Conservation (phyloP, 2,797 vertebrate species). For the Calcarius lapponicus region DNA sequence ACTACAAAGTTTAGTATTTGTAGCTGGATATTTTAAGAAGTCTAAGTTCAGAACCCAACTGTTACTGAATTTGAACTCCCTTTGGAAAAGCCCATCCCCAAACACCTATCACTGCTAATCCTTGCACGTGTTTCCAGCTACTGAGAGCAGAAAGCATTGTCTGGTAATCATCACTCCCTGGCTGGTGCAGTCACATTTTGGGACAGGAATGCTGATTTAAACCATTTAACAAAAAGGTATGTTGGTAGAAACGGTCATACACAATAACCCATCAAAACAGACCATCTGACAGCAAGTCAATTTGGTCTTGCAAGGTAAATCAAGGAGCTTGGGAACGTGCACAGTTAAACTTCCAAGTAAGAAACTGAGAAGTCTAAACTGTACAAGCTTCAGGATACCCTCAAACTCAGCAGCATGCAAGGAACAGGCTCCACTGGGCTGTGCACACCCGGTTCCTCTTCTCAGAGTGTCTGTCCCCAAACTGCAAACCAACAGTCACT, state of each 20-base stretch:
- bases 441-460: background rate
- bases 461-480: background rate
- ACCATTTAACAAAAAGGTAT: background rate
- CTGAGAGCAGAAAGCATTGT: background rate
- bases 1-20: background rate
- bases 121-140: fast-evolving
- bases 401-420: background rate
- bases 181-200: background rate
- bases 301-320: background rate
- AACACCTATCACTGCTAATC: background rate
- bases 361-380: background rate
- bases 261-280: background rate
- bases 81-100: background rate
- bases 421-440: background rate
- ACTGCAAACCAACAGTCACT: background rate
- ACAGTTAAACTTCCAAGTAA: background rate
- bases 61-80: background rate
- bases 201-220: fast-evolving
- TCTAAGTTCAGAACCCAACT: background rate
- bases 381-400: background rate
- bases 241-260: background rate
- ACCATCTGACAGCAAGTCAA: background rate
- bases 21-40: background rate
- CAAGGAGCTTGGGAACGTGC: background rate
- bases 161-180: fast-evolving